These are phyloP conservation scores for Paramormyrops kingsleyae DNA, from an alignment of 2,113 vertebrate species.

Conservation along the genomic window DNA sequence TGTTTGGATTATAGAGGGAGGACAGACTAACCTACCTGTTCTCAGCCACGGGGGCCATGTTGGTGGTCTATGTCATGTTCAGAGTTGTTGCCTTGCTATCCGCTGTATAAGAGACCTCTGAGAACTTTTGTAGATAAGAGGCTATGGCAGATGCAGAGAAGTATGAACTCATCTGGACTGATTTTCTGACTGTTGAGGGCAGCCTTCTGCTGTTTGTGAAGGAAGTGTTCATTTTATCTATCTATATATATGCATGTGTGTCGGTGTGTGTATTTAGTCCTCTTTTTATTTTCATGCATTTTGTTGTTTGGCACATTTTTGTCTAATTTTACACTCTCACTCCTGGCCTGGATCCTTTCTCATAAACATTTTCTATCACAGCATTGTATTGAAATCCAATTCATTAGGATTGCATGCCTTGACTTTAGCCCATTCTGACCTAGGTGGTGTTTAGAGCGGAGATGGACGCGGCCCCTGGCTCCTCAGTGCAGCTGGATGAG, in stretches of 20 bases:
- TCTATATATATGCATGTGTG: too few relatives aligned
- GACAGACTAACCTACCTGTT: not conserved
- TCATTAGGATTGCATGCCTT: not conserved
- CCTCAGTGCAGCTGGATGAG: conserved; percentile 52
- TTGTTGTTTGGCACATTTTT: not conserved
- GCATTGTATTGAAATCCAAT: not conserved
- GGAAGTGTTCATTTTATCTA: too few relatives aligned
- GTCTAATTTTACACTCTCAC: not conserved
- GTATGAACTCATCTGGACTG: not conserved
- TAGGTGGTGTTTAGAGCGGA: conserved; percentile 53
- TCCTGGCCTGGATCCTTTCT: not conserved
- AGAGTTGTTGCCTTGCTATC: not conserved
- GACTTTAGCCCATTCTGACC: not conserved
- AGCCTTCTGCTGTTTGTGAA: not conserved
- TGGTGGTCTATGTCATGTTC: too few relatives aligned
- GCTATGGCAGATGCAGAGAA: not conserved
- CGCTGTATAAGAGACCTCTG: not conserved
- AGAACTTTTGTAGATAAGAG: not conserved
- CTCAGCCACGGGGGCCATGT: not conserved
- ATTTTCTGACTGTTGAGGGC: too few relatives aligned
- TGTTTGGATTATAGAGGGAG: not conserved
- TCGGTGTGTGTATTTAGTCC: not conserved
- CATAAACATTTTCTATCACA: not conserved
- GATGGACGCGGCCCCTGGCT: conserved; percentile 24
- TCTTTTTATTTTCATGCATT: not conserved